These are phyloP conservation scores for Drosophila colorata DNA, from an alignment of 2,888 invertebrate genomes.

Conservation along the genomic window DNA sequence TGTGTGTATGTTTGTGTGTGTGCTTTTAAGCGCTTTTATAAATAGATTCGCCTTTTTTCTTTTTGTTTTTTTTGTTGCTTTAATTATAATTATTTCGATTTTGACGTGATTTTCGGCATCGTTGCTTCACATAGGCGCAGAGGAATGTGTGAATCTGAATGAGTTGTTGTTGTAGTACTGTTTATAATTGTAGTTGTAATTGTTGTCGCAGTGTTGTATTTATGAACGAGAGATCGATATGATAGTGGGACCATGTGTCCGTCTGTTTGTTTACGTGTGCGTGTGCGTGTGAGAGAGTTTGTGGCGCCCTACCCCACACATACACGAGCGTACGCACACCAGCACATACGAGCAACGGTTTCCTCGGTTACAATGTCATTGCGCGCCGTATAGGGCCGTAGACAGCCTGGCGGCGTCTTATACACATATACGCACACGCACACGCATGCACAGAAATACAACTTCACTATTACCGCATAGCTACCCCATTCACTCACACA, in stretches of 20 bases:
- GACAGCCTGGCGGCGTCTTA: slow-evolving; percentile 73
- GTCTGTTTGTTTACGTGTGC: slow-evolving; percentile 46
- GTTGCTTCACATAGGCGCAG: slow-evolving; percentile 56
- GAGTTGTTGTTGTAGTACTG: slow-evolving; percentile 33
- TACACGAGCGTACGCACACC: slow-evolving; percentile 25
- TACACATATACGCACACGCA: slow-evolving; percentile 25
- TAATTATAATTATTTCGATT: slow-evolving; percentile 78
- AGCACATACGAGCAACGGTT: slow-evolving; percentile 57
- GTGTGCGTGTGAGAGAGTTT: slow-evolving; percentile 40
- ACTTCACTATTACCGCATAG: slow-evolving; percentile 75
- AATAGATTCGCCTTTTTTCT: slow-evolving; percentile 80
- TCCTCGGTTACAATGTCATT: slow-evolving; percentile 73
- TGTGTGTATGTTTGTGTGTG: slow-evolving; percentile 44
- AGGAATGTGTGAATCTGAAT: slow-evolving; percentile 62
- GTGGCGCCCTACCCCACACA: slow-evolving; percentile 38
- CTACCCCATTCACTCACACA: slow-evolving; percentile 27
- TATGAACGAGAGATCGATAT: slow-evolving; percentile 69
- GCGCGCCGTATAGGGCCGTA: slow-evolving; percentile 64
- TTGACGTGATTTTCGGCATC: slow-evolving; percentile 67
- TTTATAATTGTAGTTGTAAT: slow-evolving; percentile 31
- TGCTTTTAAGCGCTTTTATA: slow-evolving; percentile 79
- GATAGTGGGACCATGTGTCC: slow-evolving; percentile 72
- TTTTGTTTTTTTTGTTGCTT: slow-evolving; percentile 62
- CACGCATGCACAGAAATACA: slow-evolving; percentile 32
- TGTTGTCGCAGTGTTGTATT: slow-evolving; percentile 43